Evolutionary conservation across 2,113 vertebrate genomes (phyloP), one percentile per base, ranked within the genome.

Genomic region (Melanocharis versteri): DNA sequence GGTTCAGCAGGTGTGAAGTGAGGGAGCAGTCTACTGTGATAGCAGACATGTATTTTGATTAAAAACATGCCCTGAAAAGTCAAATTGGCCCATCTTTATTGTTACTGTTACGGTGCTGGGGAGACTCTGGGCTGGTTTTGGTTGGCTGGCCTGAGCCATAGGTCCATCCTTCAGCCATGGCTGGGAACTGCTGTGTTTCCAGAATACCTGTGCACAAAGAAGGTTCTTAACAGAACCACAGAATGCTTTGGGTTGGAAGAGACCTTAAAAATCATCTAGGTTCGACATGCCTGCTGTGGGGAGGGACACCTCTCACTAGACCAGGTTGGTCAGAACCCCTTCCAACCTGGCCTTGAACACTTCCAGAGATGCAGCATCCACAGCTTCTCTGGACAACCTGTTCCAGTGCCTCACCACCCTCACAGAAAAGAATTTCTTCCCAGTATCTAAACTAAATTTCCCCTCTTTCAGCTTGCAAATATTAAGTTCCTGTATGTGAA

Each of bases 101-200:
- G n/a, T 42, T 56, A 3, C 1, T 60, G 53, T 51, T 40, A 9
- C 0, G 0, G 15, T 47, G 21, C 42, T 75, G 39, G 4, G 24
- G 54, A 81, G 45, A 8, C 24, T 4, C 7, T 31, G 56, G 18
- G 51, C 78, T 47, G 27, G 51, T 53, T 60, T 50, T 60, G 39
- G 42, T n/a, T 76, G 75, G 42, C 64, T 39, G 26, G 37, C 54
- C 23, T 24, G 28, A 77, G 79, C 62, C 26, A 11, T 27, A 35
- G 12, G 4, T 33, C 17, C 14, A 13, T 76, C 57, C 13, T 66
- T 51, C 26, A 64, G 44, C 19, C 45, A 1, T 13, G 26, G 21
- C 21, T 45, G 37, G 53, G n/a, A 83, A n/a, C 10, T n/a, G 45
- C 1, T 78, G 56, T 60, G 54, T 70, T 86, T 81, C 76, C 19